Base-by-base conservation (phyloP, 2,888 invertebrate genomes). In the Phengaris arion region DNA sequence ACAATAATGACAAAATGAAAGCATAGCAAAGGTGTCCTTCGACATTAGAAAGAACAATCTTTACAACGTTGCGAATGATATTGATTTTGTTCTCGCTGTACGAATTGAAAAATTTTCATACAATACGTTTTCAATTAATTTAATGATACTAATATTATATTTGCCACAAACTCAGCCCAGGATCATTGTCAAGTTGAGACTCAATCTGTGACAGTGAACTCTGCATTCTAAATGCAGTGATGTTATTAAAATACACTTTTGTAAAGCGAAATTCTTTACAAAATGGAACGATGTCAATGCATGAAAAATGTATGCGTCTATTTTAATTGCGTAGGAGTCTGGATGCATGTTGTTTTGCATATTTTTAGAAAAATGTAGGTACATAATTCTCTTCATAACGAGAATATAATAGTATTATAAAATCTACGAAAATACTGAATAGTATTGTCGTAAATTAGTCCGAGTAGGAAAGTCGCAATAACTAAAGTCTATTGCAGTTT, bases 121-220 rank as follows among this genome's bases (percentile, higher is more conserved):
- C 35, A 69, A 13, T 48, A 15, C n/a, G 15, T 69, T 15, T 48
- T 9, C 15, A 69, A 69, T 48, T 69, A 35, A 35, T 51, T 69
- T 15, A 69, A 51, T 69, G 15, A 6, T 48, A 9, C 51, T 10
- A 69, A 69, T 35, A 35, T 51, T 10, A 69, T 48, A 69, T 69
- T 69, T 69, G 64, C 35, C 2, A 15, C 15, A 2, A 70, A 70
- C 51, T 10, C n/a, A 48, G 22, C 4, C n/a, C 12, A 22, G 10
- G 12, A n/a, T n/a, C 15, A 70, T 70, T 70, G 70, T 52, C 51
- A 51, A 2, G 48, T 70, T 51, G 22, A 51, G 22, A 48, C 51
- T 69, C 69, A 64, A 74, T 78, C 74, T 76, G 69, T 74, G 77
- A 76, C 76, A 77, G 77, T 78, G 55, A 73, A 76, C 12, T 64